These are phyloP conservation scores for Lanius ludovicianus DNA, from an alignment of 2,113 vertebrate genomes.

Conservation along the genomic window DNA sequence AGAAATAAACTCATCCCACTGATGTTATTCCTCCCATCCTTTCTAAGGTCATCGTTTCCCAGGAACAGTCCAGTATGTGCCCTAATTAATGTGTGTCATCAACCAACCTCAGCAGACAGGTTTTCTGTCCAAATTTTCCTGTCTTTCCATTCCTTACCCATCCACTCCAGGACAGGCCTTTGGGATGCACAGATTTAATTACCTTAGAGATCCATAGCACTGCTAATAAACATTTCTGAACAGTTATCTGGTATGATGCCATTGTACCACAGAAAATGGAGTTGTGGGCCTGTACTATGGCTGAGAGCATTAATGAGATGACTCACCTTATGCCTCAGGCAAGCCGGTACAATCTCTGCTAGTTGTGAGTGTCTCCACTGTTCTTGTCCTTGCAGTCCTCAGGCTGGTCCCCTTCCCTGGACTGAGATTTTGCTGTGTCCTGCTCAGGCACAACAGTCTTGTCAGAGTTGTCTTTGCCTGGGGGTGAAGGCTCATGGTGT, in stretches of 20 bases:
- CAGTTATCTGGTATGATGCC: neutral
- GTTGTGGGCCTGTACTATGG: neutral
- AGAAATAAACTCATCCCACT: neutral
- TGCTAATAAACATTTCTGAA: neutral
- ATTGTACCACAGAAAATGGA: neutral
- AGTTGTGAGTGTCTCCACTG: conserved; percentile 3
- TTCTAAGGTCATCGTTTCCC: neutral
- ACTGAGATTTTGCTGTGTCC: neutral
- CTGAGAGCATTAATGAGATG: neutral
- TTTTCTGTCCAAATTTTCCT: neutral
- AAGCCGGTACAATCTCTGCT: neutral
- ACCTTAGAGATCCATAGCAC: neutral
- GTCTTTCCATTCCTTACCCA: neutral
- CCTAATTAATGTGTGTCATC: neutral
- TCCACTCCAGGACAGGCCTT: neutral
- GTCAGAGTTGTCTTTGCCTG: neutral
- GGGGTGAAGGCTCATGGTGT: neutral
- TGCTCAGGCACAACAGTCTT: conserved; percentile 3
- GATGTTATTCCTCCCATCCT: neutral
- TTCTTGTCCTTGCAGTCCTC: conserved; percentile 10
- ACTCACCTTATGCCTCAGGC: conserved; percentile 49
- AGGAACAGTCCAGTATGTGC: neutral
- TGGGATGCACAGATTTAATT: neutral
- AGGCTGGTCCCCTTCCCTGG: neutral
- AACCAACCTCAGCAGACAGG: neutral